Base-by-base conservation (phyloP, 1,140 invertebrate genomes). In the Sarcophaga bullata region DNA sequence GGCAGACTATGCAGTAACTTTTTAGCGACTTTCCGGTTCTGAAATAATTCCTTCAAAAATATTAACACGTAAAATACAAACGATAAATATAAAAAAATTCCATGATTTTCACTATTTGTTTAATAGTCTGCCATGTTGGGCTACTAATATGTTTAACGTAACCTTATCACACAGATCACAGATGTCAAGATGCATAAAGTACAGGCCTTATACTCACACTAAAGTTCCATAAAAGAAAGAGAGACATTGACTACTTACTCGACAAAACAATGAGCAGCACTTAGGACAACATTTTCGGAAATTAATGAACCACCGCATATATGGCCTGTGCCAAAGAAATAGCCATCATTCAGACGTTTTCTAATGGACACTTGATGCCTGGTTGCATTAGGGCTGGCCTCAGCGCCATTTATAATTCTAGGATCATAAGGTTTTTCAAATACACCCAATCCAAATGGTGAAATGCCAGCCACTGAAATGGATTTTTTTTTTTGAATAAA, bases 201-300 rank as follows among this genome's bases (percentile, higher is more conserved):
- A n/a, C n/a, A n/a, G n/a, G n/a, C n/a, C n/a, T n/a, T n/a, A n/a
- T n/a, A n/a, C n/a, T n/a, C n/a, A n/a, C n/a, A 37, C 25, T 37
- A 4, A 37, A 37, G 1, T 37, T 37, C 25, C 25, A 1, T 37
- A 37, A 37, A 37, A 37, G 1, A 37, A 37, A 37, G 4, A 37
- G 25, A 37, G 25, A 2, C 4, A 37, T 37, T 37, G 25, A 0
- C 0, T 1, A 86, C 88, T 87, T 82, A 89, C 88, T 89, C 84
- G 46, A 87, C 85, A 84, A 92, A 90, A 47, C 92, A 92, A 85
- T 92, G 89, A 49, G 91, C 90, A 11, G 92, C 92, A 19, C 88
- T 87, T 0, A 91, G 83, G 4, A 91, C 86, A 72, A 85, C 88
- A 68, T 86, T 85, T 0, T 87, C 82, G 6, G 84, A 84, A 80